Base-by-base conservation (phyloP, 2,797 vertebrate genomes). In the Xenops minutus region DNA sequence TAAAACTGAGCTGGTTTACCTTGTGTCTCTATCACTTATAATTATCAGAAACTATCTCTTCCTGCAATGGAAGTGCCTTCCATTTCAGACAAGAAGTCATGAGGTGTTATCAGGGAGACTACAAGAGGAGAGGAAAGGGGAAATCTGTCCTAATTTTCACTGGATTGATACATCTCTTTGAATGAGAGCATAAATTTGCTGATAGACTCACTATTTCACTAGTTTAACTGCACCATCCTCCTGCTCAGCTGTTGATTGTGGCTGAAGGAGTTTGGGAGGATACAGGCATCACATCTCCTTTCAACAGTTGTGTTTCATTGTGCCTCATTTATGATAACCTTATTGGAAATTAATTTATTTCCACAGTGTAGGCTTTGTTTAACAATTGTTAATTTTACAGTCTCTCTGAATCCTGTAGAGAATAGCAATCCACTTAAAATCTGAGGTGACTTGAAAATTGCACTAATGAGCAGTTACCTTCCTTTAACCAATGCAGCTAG, bases 181-280 rank as follows among this genome's bases (percentile, higher is more conserved):
- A 89, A 80, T 59, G 67, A 83, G 69, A 92, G 44, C n/a, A 89
- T 37, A 55, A 76, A 93, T 84, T 75, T 87, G 80, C 85, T 62
- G 58, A 66, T 69, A 72, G 52, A 48, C 21, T 89, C 37, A 7
- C n/a, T 34, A 18, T 85, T 85, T 88, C 67, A 46, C 64, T 62
- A 30, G 49, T 83, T 91, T 67, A 76, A 79, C 71, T 61, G 34
- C 44, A 74, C 55, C 59, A 34, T 82, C 62, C 77, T 86, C 41
- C 79, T 41, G 83, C 52, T 90, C 74, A 85, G 55, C 83, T 74
- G 37, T 58, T 92, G 73, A 1, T 3, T 27, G 34, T 52, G 85
- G 56, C 52, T 85, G 71, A 88, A 87, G 69, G 43, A 93, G 12
- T 21, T 74, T 30, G 30, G 26, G 18, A 79, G 3, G 27, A 93